These are phyloP conservation scores for Noctuana brunneofusca DNA, from an alignment of 2,888 invertebrate genomes.

Conservation along the genomic window DNA sequence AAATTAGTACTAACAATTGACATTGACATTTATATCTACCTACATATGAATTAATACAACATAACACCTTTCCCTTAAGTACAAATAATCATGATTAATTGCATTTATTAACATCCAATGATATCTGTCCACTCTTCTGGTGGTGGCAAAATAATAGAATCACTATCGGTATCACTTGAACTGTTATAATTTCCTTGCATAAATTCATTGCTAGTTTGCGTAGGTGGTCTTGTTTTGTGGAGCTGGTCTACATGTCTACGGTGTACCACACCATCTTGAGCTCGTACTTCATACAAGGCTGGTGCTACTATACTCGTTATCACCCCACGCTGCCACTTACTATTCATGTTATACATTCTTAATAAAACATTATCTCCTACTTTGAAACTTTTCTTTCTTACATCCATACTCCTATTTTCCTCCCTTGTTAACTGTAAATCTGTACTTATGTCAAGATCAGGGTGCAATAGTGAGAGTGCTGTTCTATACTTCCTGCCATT, in stretches of 20 bases:
- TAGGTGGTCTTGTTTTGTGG: constrained; percentile 14
- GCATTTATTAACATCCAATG: constrained; percentile 4
- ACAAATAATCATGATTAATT: neutral
- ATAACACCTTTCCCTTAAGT: constrained; percentile 14
- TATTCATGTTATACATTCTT: constrained; percentile 18
- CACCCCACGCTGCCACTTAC: constrained; percentile 20
- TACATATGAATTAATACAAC: neutral
- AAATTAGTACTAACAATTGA: neutral
- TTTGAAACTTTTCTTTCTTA: constrained; percentile 13
- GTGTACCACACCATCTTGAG: constrained; percentile 3
- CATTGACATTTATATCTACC: neutral
- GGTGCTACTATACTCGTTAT: constrained; percentile 5
- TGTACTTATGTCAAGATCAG: constrained; percentile 22
- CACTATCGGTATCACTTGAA: neutral
- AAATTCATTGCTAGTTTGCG: neutral
- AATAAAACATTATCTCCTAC: constrained; percentile 20
- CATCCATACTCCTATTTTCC: neutral
- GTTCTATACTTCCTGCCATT: constrained; percentile 34
- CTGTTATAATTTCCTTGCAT: neutral
- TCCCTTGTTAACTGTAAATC: constrained; percentile 1
- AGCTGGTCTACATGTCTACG: constrained; percentile 21
- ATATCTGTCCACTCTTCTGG: constrained; percentile 11
- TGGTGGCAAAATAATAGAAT: constrained; percentile 5
- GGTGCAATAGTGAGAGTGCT: constrained; percentile 18
- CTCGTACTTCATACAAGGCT: constrained; percentile 14